Evolutionary conservation across 2,797 vertebrate genomes (phyloP), one percentile per base, ranked within the genome.

Genomic region (Pseudopleuronectes americanus): DNA sequence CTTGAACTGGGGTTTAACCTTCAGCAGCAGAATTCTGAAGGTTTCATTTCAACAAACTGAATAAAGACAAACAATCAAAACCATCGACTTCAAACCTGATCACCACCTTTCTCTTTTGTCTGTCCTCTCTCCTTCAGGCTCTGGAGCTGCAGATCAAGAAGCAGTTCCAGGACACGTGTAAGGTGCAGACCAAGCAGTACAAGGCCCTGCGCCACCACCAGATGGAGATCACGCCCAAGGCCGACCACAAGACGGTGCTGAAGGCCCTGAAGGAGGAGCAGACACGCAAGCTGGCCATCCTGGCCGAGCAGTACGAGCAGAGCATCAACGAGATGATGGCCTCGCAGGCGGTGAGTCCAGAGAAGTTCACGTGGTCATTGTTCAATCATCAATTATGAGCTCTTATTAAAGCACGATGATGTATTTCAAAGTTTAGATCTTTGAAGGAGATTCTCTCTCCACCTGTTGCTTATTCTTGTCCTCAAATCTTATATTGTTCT

Each of bases 311-410:
- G 74, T 97, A 99, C 0, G 98, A 99, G 93, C 97, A 99, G 95
- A 99, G 97, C 93, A 99, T 99, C 94, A 99, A 99, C 1, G 97
- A 99, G 92, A 99, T 99, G 98, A 99, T 99, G 97, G 97, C 97
- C 71, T 99, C 97, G 0, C 98, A 99, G 90, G 98, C 98, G 93
- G 97, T 99, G 90, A 95, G 96, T 21, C 6, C 51, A 67, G 41
- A 43, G 9, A 48, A 3, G 0, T 48, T 41, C 2, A 54, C 31
- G 13, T 16, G 0, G 24, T 59, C 1, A 0, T 23, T 64, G 28
- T 5, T 26, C n/a, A 12, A 9, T 8, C 3, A 16, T 10, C 7
- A 26, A 28, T 24, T 3, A 45, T n/a, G 16, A 51, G 1, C 52
- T 23, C 6, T 38, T 75, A 5, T 1, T 3, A 69, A 55, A 48